These are phyloP conservation scores for Tachysurus vachellii DNA, from an alignment of 2,113 vertebrate genomes.

Conservation along the genomic window DNA sequence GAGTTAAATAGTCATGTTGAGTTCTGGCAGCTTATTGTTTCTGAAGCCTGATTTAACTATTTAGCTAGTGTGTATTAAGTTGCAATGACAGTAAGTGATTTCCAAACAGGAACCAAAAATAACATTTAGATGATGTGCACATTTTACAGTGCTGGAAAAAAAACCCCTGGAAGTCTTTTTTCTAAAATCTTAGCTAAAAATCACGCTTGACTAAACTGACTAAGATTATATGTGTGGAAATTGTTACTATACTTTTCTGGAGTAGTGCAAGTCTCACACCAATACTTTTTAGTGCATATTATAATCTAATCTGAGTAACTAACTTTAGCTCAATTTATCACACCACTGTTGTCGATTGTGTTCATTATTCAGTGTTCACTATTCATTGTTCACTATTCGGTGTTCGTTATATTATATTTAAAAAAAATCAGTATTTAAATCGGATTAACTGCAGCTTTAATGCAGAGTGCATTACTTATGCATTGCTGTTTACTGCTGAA, in stretches of 20 bases:
- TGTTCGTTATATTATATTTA: too few species aligned
- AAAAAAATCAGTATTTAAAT: neutral
- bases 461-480: neutral
- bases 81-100: neutral
- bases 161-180: too few species aligned
- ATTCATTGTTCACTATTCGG: too few species aligned
- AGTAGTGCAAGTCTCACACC: too few species aligned
- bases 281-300: neutral
- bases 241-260: neutral
- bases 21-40: too few species aligned
- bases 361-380: neutral
- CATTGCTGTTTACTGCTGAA: neutral
- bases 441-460: neutral
- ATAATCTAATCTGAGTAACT: neutral
- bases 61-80: neutral
- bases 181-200: too few species aligned
- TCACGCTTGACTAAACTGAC: too few species aligned
- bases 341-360: neutral
- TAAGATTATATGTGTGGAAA: too few species aligned
- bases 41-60: too few species aligned
- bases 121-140: too few species aligned
- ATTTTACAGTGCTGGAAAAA: too few species aligned
- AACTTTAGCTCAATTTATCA: neutral
- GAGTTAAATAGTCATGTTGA: too few species aligned
- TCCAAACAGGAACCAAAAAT: neutral